Evolutionary conservation across 2,113 vertebrate genomes (phyloP).

Genomic region (Columbina picui): DNA sequence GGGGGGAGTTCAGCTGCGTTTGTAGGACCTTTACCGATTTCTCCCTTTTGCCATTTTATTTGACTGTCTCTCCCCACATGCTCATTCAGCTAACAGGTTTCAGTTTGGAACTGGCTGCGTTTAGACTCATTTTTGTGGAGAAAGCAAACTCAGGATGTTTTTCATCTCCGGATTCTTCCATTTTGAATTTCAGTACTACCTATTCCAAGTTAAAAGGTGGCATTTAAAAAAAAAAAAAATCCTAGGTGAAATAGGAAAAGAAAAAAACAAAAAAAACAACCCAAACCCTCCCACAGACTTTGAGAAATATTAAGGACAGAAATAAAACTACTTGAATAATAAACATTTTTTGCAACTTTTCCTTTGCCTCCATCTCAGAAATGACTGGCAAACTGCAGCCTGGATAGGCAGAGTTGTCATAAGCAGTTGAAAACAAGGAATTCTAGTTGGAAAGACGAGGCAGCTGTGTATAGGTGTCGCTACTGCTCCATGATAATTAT

Average conservation of each 20-base stretch:
- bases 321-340: background rate
- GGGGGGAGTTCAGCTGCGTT: background rate
- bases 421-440: background rate
- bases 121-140: background rate
- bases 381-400: background rate
- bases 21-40: background rate
- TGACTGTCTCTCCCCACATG: background rate
- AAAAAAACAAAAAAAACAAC: background rate
- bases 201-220: background rate
- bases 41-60: background rate
- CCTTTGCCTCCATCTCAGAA: background rate
- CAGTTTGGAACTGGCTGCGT: background rate
- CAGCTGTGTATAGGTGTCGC: slow-evolving; percentile 41
- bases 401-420: background rate
- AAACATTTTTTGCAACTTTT: background rate
- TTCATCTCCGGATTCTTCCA: background rate
- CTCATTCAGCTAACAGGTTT: background rate
- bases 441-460: background rate
- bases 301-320: background rate
- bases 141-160: background rate
- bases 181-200: background rate
- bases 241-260: background rate
- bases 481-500: background rate
- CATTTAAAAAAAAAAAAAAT: background rate
- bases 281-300: background rate